A percentile compares a stretch with the other conserved stretches of the same genome.
phyloP scores from a whole-genome alignment of 2,797 vertebrate species.

The Echeneis naucrates region DNA sequence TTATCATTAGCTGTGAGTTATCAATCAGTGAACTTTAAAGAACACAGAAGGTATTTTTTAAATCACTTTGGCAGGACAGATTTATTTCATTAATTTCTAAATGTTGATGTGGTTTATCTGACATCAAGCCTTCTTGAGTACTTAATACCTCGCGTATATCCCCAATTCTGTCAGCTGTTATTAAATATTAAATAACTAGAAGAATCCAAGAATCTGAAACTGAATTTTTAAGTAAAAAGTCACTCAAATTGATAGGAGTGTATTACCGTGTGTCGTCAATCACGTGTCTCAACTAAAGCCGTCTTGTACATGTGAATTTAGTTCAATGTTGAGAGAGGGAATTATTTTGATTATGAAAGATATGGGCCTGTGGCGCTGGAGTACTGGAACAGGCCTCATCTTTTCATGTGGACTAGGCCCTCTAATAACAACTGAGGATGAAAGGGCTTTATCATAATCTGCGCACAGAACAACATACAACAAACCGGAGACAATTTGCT shows the following conservation, averaged over 20 bases:
- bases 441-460: constrained; percentile 22
- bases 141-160: neutral
- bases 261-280: constrained; percentile 17
- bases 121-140: constrained; percentile 2
- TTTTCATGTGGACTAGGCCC: constrained; percentile 7
- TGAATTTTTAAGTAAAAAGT: constrained; percentile 15
- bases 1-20: neutral
- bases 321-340: constrained; percentile 27
- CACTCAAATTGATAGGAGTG: constrained; percentile 28
- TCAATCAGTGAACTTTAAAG: neutral
- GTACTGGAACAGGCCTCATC: constrained; percentile 16
- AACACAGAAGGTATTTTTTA: constrained; percentile 8
- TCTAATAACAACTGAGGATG: neutral
- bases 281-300: constrained; percentile 33
- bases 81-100: no score
- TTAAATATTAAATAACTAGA: constrained; percentile 27
- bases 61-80: neutral
- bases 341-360: constrained; percentile 33
- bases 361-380: neutral
- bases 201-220: constrained; percentile 18
- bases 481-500: constrained; percentile 6
- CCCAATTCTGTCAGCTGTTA: constrained; percentile 15
- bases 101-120: constrained; percentile 10
- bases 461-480: neutral
- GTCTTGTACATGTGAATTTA: constrained; percentile 33